Base-by-base conservation (phyloP, 2,888 invertebrate genomes). In the Boloria euphrosyne region DNA sequence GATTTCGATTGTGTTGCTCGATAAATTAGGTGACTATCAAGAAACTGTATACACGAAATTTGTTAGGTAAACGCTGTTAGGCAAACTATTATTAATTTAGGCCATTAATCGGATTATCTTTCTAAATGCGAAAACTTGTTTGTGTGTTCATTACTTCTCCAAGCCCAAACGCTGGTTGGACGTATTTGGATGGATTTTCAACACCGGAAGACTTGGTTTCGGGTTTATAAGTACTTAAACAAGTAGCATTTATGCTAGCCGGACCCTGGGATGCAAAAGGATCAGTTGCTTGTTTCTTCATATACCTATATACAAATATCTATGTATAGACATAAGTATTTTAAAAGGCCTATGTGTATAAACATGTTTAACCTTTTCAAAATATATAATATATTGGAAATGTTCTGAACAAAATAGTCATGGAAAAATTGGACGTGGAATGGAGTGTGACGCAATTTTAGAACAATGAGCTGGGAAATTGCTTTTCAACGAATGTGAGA, bases 401-500 rank as follows among this genome's bases (percentile, higher is more conserved):
- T 52, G 80, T 74, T 77, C 73, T 74, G 79, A 79, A 78, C 75
- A 72, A 76, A 78, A 77, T 77, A 76, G 77, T 76, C 78, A 77
- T 77, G 71, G 75, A 74, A 75, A 80, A 78, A 73, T 38, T 38
- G 31, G 31, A 38, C 31, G 31, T 38, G 31, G 31, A 38, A 69
- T 69, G 62, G 75, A 78, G 78, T 76, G 81, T 78, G 80, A 80
- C 78, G 80, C 82, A 86, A 87, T 87, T 87, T 85, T 83, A 84
- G 85, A 87, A 89, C 86, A 87, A 87, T 85, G 84, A 84, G 80
- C 78, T 82, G 79, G 82, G 83, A 86, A 87, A 88, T 89, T 86
- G 88, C 81, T 84, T 87, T 83, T 80, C 71, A 76, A 70, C 74
- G 75, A 76, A 76, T 76, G 75, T 76, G 66, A 67, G 71, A 60